Percentiles rank a stretch among this genome's conserved stretches.
These are phyloP conservation scores for Macquaria ambigua DNA, from an alignment of 2,113 vertebrate species.

Conservation along the genomic window DNA sequence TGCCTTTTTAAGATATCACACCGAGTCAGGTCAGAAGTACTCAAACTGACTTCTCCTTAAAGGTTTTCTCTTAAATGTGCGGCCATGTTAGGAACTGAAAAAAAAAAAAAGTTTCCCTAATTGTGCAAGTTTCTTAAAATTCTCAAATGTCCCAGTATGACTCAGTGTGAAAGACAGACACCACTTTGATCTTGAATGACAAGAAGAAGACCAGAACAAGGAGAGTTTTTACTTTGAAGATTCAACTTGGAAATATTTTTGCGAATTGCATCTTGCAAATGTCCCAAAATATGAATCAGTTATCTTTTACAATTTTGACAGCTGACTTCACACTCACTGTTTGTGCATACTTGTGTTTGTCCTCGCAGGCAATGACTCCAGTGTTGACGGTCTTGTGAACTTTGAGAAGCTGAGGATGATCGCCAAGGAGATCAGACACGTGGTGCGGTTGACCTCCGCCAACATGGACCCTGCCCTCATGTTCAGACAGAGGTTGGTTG, in stretches of 20 bases:
- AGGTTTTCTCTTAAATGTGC: neutral
- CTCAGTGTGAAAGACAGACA: neutral
- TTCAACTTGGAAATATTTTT: neutral
- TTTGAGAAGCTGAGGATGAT: slow-evolving; percentile 99
- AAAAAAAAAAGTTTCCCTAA: slow-evolving; percentile 18
- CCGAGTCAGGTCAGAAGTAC: slow-evolving; percentile 34
- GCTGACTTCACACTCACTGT: slow-evolving; percentile 9
- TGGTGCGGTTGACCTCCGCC: slow-evolving; percentile 95
- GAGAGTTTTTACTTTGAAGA: slow-evolving; percentile 34
- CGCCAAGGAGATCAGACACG: slow-evolving; percentile 95
- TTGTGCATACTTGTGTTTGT: neutral
- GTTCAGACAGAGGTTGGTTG: slow-evolving; percentile 96
- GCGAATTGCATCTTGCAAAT: neutral
- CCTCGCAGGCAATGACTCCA: slow-evolving; percentile 93
- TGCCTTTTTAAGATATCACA: neutral
- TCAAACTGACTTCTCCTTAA: slow-evolving; percentile 23
- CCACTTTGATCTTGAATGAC: slow-evolving; percentile 37
- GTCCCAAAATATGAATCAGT: slow-evolving; percentile 20
- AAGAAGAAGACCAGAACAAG: slow-evolving; percentile 23
- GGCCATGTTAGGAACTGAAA: neutral
- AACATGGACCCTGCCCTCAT: slow-evolving; percentile 98
- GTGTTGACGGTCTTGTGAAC: slow-evolving; percentile 95
- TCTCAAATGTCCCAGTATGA: neutral
- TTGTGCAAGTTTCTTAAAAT: slow-evolving; percentile 26
- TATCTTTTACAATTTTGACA: neutral